Evolutionary conservation across 1,140 invertebrate species (phyloP).

Genomic region (Catajapyx aquilonaris): DNA sequence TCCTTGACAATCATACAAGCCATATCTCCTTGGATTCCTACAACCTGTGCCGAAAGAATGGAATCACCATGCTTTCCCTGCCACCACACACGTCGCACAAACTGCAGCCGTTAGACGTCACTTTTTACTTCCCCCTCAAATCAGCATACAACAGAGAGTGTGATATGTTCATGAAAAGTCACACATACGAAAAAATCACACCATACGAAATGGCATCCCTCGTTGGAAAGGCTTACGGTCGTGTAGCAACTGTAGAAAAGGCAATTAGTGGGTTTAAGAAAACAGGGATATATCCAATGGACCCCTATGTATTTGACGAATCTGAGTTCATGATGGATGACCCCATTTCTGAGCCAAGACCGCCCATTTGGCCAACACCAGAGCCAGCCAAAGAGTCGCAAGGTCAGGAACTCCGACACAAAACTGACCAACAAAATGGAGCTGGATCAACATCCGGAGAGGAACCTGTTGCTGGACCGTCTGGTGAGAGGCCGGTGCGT

Average conservation of each 20-base stretch:
- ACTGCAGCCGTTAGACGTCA: conserved; percentile 1
- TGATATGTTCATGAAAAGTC: conserved; percentile 2
- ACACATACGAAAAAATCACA: conserved; percentile 2
- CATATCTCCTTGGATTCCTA: conserved; percentile 8
- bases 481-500: too few relatives aligned
- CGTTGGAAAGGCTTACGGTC: background rate
- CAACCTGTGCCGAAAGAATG: conserved; percentile 10
- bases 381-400: too few relatives aligned
- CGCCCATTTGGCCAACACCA: background rate
- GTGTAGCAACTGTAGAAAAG: conserved; percentile 1
- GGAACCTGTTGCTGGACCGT: background rate
- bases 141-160: conserved; percentile 2
- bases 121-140: conserved; percentile 1
- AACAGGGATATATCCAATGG: conserved; percentile 4
- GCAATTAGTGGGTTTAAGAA: conserved; percentile 1
- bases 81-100: conserved; percentile 1
- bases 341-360: background rate
- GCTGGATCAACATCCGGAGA: background rate
- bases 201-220: background rate
- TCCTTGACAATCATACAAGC: conserved; percentile 15
- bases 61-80: conserved; percentile 7
- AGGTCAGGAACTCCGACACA: background rate
- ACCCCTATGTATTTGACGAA: background rate
- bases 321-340: background rate
- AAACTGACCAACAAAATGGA: background rate